Percentiles rank a stretch among this genome's conserved stretches.
phyloP scores from a whole-genome alignment of 1,140 invertebrate species.

The Drosophila sproati region DNA sequence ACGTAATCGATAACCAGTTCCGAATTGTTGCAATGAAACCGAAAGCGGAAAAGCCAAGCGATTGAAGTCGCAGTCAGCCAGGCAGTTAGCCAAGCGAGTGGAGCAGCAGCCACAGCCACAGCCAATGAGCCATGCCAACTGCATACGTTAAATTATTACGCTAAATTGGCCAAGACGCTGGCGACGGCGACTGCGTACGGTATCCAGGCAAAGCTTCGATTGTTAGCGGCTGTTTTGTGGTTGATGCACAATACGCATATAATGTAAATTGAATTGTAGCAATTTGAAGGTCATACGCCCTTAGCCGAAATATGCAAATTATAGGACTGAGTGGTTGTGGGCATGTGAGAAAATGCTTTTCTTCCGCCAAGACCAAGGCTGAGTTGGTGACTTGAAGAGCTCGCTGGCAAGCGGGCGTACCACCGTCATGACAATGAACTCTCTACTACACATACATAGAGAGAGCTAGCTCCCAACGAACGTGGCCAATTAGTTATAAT shows the following conservation, averaged over 20 bases:
- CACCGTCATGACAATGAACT: slow-evolving; percentile 77
- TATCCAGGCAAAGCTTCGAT: slow-evolving; percentile 20
- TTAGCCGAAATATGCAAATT: slow-evolving; percentile 77
- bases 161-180: slow-evolving; percentile 71
- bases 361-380: slow-evolving; percentile 56
- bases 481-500: slow-evolving; percentile 83
- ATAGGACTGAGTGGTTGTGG: slow-evolving; percentile 20
- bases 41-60: slow-evolving; percentile 78
- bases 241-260: slow-evolving; percentile 26
- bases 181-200: slow-evolving; percentile 40
- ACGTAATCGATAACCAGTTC: slow-evolving; percentile 82
- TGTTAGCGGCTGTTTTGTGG: slow-evolving; percentile 20
- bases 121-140: slow-evolving; percentile 71
- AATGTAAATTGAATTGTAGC: slow-evolving; percentile 75
- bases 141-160: slow-evolving; percentile 75
- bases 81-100: slow-evolving; percentile 24
- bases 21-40: slow-evolving; percentile 82
- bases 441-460: slow-evolving; percentile 28
- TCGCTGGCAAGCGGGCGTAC: slow-evolving; percentile 35
- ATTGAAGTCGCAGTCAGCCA: slow-evolving; percentile 52
- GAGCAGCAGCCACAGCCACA: slow-evolving; percentile 19
- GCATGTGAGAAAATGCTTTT: slow-evolving; percentile 70
- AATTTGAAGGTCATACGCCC: slow-evolving; percentile 77
- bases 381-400: slow-evolving; percentile 10
- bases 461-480: slow-evolving; percentile 61